Evolutionary conservation across 2,113 vertebrate species (phyloP).

Genomic region (Embiotoca jacksoni): DNA sequence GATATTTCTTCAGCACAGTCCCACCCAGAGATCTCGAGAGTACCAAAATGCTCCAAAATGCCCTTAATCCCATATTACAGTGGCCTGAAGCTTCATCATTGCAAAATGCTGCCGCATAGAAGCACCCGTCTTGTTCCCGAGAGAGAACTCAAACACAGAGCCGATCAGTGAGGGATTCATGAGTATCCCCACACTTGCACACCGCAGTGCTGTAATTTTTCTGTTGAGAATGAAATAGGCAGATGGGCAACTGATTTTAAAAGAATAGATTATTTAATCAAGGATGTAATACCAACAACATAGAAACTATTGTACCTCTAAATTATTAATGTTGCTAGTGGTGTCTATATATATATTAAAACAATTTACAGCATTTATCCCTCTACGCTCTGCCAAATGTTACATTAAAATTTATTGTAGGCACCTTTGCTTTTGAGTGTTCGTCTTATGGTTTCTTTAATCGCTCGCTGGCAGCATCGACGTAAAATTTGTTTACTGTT

Average conservation of each 20-base stretch:
- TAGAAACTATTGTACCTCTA: constrained; percentile 28
- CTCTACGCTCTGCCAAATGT: background rate
- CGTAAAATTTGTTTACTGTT: background rate
- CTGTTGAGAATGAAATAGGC: background rate
- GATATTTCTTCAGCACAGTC: background rate
- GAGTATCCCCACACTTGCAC: background rate
- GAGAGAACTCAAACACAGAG: background rate
- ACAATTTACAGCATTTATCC: constrained; percentile 35
- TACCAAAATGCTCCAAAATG: background rate
- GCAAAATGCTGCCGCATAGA: background rate
- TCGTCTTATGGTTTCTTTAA: background rate
- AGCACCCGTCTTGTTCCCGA: background rate
- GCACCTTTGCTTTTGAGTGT: background rate
- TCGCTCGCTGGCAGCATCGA: background rate
- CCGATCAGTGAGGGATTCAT: background rate
- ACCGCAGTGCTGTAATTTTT: background rate
- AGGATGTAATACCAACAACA: constrained; percentile 27
- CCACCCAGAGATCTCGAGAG: background rate
- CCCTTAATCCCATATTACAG: background rate
- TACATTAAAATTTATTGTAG: constrained; percentile 2
- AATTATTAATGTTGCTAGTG: constrained; percentile 48
- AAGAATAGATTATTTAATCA: constrained; percentile 21
- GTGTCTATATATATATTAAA: constrained; percentile 55
- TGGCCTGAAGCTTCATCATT: background rate
- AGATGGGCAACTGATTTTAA: constrained; percentile 21